Percentiles rank a stretch among this genome's conserved stretches.
Conservation (phyloP, 2,797 vertebrate species). For the Parambassis ranga region DNA sequence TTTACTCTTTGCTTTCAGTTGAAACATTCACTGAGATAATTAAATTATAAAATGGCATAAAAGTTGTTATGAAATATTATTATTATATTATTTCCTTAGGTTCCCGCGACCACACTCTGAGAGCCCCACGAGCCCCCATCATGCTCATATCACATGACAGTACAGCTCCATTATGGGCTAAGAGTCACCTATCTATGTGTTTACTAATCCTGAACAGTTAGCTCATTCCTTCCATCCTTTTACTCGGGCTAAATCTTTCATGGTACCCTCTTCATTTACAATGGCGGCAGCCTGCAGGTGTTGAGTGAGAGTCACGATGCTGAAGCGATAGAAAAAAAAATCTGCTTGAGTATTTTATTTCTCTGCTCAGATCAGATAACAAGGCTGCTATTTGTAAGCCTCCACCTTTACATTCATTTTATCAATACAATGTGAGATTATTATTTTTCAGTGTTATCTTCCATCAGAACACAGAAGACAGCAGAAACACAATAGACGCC, state of each 20-base stretch:
- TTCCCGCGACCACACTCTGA: constrained; percentile 22
- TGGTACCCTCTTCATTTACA: constrained; percentile 66
- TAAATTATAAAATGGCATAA: too few relatives aligned
- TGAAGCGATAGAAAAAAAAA: constrained; percentile 43
- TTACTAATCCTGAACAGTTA: constrained; percentile 67
- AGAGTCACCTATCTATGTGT: constrained; percentile 51
- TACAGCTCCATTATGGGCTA: constrained; percentile 34
- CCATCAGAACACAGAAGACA: constrained; percentile 14
- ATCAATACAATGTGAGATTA: neutral
- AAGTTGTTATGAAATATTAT: too few relatives aligned
- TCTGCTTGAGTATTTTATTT: constrained; percentile 32
- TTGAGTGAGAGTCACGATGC: constrained; percentile 69
- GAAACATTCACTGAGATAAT: too few relatives aligned
- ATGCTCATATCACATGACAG: constrained; percentile 62
- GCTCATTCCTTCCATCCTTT: constrained; percentile 66
- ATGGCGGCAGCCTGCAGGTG: constrained; percentile 69
- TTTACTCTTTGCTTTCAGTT: too few relatives aligned
- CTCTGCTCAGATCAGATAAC: constrained; percentile 16
- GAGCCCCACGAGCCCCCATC: constrained; percentile 43
- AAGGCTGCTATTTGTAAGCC: neutral
- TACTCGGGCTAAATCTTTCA: constrained; percentile 64
- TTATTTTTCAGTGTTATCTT: neutral
- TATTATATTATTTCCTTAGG: too few relatives aligned
- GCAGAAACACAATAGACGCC: constrained; percentile 31
- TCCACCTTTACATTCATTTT: neutral